Conservation (phyloP, 2,888 invertebrate species). For the Blera fallax region DNA sequence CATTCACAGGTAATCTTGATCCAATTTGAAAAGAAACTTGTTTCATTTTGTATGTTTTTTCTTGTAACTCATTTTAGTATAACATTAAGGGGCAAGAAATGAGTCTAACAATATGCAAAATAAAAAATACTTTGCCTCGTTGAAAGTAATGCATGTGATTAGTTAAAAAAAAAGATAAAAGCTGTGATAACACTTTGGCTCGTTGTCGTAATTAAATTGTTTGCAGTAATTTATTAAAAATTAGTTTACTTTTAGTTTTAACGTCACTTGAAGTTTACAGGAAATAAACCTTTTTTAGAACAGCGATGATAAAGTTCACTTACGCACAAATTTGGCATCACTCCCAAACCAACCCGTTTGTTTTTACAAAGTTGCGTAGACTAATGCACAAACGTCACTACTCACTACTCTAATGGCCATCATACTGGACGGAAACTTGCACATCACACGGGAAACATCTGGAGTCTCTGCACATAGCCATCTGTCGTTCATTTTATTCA, state of each 20-base stretch:
- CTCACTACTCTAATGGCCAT: too few species aligned
- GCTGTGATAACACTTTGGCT: not conserved
- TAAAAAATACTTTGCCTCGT: not conserved
- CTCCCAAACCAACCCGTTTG: too few species aligned
- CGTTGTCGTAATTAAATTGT: not conserved
- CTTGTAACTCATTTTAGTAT: constrained; percentile 25
- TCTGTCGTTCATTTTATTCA: too few species aligned
- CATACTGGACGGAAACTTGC: too few species aligned
- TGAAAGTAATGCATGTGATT: not conserved
- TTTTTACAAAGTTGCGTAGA: too few species aligned
- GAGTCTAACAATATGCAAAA: not conserved
- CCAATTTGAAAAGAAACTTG: constrained; percentile 41
- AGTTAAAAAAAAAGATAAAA: not conserved
- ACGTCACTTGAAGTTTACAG: too few species aligned
- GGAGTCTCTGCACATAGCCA: too few species aligned
- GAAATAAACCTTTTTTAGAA: too few species aligned
- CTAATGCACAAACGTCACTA: too few species aligned
- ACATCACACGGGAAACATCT: too few species aligned
- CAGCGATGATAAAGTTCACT: too few species aligned
- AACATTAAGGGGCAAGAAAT: not conserved
- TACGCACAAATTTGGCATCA: too few species aligned
- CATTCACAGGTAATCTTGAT: constrained; percentile 54
- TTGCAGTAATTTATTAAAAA: not conserved
- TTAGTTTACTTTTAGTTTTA: not conserved
- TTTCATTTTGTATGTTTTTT: constrained; percentile 20